A percentile compares a stretch with the other conserved stretches of the same genome.
Evolutionary conservation across 2,888 invertebrate species (phyloP).

Genomic region (Minunthozetes semirufus): DNA sequence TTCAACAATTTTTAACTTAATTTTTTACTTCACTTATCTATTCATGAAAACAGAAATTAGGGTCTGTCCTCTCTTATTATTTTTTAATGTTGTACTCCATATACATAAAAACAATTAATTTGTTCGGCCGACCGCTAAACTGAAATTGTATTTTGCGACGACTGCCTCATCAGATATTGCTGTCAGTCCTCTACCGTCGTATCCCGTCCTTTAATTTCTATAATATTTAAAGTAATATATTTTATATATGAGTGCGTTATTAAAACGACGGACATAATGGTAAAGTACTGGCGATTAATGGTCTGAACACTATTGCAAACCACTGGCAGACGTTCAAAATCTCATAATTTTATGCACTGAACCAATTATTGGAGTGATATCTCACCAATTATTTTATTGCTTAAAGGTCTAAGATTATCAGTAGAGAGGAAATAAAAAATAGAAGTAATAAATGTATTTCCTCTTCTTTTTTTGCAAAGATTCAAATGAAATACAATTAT

Average conservation of each 20-base stretch:
- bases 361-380: slow-evolving; percentile 19
- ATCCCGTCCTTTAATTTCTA: background rate
- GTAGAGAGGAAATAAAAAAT: background rate
- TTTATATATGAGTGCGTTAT: background rate
- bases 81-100: background rate
- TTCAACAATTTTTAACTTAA: slow-evolving; percentile 4
- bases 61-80: background rate
- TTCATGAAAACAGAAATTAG: slow-evolving; percentile 18
- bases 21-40: background rate
- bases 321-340: background rate
- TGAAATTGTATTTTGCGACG: background rate
- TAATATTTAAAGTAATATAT: slow-evolving; percentile 1
- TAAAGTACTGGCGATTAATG: background rate
- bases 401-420: background rate
- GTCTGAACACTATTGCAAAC: background rate
- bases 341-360: background rate
- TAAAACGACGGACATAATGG: background rate
- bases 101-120: slow-evolving; percentile 8
- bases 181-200: background rate
- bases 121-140: slow-evolving; percentile 15
- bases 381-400: slow-evolving; percentile 5
- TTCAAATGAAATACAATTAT: background rate
- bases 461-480: background rate
- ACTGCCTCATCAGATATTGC: background rate
- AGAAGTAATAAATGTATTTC: no score